Conservation (phyloP, 37 sponge, comb jelly and placozoan genomes). For the Spongia lamella region DNA sequence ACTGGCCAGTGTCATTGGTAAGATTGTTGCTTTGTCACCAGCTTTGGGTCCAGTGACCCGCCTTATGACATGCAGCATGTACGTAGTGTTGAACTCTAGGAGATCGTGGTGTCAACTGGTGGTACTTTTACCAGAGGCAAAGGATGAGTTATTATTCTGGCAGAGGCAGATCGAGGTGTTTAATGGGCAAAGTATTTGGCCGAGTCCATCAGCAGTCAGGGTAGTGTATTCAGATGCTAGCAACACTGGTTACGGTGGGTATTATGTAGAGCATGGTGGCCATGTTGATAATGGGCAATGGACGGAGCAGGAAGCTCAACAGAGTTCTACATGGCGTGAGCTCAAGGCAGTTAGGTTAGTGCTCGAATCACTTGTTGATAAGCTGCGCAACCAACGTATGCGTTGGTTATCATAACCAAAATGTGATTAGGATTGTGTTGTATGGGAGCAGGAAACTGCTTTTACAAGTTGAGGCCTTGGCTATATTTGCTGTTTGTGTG, state of each 20-base stretch:
- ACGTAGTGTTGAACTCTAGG: neutral
- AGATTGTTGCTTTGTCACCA: slow-evolving; percentile 3
- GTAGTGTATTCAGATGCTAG: neutral
- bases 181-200: neutral
- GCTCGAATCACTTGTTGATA: slow-evolving; percentile 1
- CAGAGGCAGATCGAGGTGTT: neutral
- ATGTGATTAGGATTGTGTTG: slow-evolving; percentile 19
- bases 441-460: slow-evolving; percentile 6
- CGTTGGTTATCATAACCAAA: slow-evolving; percentile 29
- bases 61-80: slow-evolving; percentile 16
- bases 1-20: neutral
- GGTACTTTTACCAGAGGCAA: neutral
- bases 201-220: neutral
- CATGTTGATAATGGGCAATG: neutral
- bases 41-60: slow-evolving; percentile 24
- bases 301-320: neutral
- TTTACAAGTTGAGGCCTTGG: slow-evolving; percentile 10
- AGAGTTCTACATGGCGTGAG: slow-evolving; percentile 26
- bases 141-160: neutral
- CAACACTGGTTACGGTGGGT: neutral
- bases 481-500: slow-evolving; percentile 6
- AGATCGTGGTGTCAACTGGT: neutral
- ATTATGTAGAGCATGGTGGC: slow-evolving; percentile 1
- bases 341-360: slow-evolving; percentile 15
- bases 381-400: neutral